Conservation (phyloP, 1,140 invertebrate genomes). For the Dendroctonus valens region DNA sequence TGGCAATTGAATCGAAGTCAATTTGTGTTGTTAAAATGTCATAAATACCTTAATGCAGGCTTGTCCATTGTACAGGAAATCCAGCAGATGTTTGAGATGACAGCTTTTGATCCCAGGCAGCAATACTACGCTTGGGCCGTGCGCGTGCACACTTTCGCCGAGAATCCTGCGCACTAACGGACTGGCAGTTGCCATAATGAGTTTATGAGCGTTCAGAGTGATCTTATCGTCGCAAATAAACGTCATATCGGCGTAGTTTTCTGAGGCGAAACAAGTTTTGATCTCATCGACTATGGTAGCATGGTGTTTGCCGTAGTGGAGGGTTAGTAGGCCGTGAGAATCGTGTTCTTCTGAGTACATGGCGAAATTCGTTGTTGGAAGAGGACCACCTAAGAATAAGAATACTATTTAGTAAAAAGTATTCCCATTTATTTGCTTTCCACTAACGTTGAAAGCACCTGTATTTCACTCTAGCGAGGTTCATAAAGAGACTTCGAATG, state of each 20-base stretch:
- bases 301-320: slow-evolving; percentile 87
- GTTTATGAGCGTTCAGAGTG: slow-evolving; percentile 71
- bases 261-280: slow-evolving; percentile 77
- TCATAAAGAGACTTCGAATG: too few relatives aligned
- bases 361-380: slow-evolving; percentile 44
- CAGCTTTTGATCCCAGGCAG: slow-evolving; percentile 75
- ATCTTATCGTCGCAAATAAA: slow-evolving; percentile 77
- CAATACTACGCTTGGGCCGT: slow-evolving; percentile 72
- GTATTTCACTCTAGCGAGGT: too few relatives aligned
- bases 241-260: slow-evolving; percentile 77
- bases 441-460: too few relatives aligned
- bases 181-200: slow-evolving; percentile 80
- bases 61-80: slow-evolving; percentile 82
- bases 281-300: slow-evolving; percentile 84
- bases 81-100: slow-evolving; percentile 74
- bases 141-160: slow-evolving; percentile 69
- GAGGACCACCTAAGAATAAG: slow-evolving; percentile 34
- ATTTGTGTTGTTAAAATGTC: too few relatives aligned
- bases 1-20: too few relatives aligned
- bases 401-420: too few relatives aligned
- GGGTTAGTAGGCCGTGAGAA: slow-evolving; percentile 65
- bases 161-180: slow-evolving; percentile 73
- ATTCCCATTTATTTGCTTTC: too few relatives aligned
- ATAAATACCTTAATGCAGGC: slow-evolving; percentile 69
- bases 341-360: slow-evolving; percentile 52